These are phyloP conservation scores for Etia nguti DNA, from an alignment of 2,113 vertebrate genomes.

Conservation along the genomic window DNA sequence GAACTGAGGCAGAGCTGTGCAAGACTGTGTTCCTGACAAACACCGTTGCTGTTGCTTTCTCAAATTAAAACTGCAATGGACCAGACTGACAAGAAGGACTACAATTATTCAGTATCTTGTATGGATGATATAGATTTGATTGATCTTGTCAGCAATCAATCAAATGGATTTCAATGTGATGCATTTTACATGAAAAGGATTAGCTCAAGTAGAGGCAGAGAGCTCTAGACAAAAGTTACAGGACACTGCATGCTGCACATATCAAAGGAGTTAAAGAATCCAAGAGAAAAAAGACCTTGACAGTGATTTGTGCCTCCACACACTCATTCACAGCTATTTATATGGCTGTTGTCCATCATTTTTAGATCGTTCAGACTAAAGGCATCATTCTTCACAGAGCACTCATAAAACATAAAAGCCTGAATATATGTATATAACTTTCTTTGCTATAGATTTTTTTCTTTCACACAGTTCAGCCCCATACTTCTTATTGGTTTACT, in stretches of 20 bases:
- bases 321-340: constrained; percentile 37
- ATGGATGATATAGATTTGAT: neutral
- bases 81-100: neutral
- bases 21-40: constrained; percentile 25
- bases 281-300: neutral
- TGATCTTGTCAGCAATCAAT: neutral
- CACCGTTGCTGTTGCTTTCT: neutral
- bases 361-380: constrained; percentile 19
- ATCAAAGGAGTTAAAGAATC: constrained; percentile 36
- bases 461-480: constrained; percentile 32
- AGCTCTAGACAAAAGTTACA: neutral
- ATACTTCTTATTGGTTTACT: constrained; percentile 39
- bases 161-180: neutral
- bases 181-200: neutral
- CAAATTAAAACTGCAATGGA: constrained; percentile 2
- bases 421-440: neutral
- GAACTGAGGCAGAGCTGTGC: constrained; percentile 1
- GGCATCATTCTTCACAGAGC: constrained; percentile 41
- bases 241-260: neutral
- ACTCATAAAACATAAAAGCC: constrained; percentile 55
- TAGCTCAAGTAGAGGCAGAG: neutral
- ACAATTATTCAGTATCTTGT: constrained; percentile 5
- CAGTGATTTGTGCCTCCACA: constrained; percentile 46
- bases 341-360: constrained; percentile 56
- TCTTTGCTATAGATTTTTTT: neutral